Evolutionary conservation across 2,113 vertebrate species (phyloP).

Genomic region (Alligator mississippiensis): DNA sequence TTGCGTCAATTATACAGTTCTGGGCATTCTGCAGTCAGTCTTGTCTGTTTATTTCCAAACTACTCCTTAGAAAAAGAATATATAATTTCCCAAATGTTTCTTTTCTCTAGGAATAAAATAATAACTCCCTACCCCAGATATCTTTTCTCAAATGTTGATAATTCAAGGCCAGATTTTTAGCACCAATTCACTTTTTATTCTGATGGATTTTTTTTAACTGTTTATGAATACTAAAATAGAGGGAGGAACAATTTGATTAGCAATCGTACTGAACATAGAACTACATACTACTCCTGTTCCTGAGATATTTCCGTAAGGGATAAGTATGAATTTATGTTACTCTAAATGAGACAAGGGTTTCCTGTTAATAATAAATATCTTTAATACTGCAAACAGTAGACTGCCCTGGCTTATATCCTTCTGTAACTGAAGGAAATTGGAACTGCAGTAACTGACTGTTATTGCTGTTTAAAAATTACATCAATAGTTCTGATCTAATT

Average conservation of each 20-base stretch:
- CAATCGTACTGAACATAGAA: neutral
- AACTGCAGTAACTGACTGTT: neutral
- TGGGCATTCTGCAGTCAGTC: slow-evolving; percentile 4
- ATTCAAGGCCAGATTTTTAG: neutral
- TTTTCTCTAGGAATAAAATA: neutral
- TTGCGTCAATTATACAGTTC: neutral
- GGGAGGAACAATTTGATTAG: neutral
- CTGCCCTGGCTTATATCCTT: neutral
- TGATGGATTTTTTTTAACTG: neutral
- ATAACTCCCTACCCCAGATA: neutral
- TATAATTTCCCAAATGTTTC: neutral
- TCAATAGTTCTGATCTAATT: slow-evolving; percentile 22
- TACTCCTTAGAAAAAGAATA: neutral
- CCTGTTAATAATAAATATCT: neutral
- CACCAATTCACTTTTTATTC: neutral
- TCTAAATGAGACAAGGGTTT: neutral
- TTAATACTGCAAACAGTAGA: neutral
- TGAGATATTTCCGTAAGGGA: neutral
- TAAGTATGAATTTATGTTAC: neutral
- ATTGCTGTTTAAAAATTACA: slow-evolving; percentile 26
- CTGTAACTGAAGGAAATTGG: slow-evolving; percentile 10
- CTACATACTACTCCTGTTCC: neutral
- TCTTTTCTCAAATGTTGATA: neutral
- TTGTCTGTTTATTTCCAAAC: slow-evolving; percentile 2
- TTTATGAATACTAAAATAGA: neutral